Evolutionary conservation across 30 jellyfish, hydroid and myxozoan species (phyloP).

Genomic region (Calvadosia cruxmelitensis): DNA sequence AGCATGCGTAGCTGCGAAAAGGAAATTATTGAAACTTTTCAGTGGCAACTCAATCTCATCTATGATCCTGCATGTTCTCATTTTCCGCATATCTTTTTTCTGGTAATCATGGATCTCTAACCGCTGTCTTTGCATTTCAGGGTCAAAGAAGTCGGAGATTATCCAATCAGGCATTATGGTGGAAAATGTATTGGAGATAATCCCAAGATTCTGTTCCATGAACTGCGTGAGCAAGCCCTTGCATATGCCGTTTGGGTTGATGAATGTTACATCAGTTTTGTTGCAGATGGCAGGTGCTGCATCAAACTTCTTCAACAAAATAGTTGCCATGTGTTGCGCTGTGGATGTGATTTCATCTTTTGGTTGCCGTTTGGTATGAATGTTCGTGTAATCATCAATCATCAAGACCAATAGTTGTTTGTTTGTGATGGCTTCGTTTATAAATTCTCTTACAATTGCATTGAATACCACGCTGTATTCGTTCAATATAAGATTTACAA

Average conservation of each 20-base stretch:
- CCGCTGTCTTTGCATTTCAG: constrained; percentile 20
- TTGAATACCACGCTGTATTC: no score
- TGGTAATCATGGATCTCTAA: constrained; percentile 24
- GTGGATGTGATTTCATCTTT: constrained; percentile 4
- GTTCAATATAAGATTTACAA: no score
- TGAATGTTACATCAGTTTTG: neutral
- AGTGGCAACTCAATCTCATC: constrained; percentile 24
- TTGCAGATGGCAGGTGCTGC: constrained; percentile 12
- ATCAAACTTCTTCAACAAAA: constrained; percentile 3
- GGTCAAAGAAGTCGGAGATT: constrained; percentile 14
- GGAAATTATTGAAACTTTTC: constrained; percentile 11
- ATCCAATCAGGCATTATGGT: constrained; percentile 22
- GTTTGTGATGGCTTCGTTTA: constrained; percentile 3
- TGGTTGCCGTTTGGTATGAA: constrained; percentile 9
- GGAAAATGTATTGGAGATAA: neutral
- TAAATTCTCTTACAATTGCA: neutral
- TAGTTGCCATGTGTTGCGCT: constrained; percentile 13
- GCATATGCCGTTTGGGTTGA: constrained; percentile 4
- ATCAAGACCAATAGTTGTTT: neutral
- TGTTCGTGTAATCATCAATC: constrained; percentile 11
- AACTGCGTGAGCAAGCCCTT: neutral
- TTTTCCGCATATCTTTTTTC: constrained; percentile 9
- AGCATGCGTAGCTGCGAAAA: constrained; percentile 4
- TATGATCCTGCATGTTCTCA: constrained; percentile 25
- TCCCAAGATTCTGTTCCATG: neutral